Conservation (phyloP, 2,113 vertebrate species). For the Albula goreensis region DNA sequence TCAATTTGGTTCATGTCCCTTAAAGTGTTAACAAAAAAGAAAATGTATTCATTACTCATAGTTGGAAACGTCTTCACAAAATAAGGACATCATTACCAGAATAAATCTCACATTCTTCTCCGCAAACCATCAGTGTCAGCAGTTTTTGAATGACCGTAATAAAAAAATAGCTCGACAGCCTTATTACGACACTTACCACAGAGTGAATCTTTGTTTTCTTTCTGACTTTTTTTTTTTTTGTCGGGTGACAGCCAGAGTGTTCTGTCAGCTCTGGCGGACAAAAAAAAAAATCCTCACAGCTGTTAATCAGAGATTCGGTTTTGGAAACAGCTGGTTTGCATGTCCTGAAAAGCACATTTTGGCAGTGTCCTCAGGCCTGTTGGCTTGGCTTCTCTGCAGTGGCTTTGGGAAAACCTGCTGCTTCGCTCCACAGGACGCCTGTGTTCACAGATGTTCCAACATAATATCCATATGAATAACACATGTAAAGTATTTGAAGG, state of each 20-base stretch:
- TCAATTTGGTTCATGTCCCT: not conserved
- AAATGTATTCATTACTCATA: not conserved
- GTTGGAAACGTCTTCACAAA: not conserved
- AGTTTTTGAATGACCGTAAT: not conserved
- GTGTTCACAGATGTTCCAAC: slow-evolving; percentile 47
- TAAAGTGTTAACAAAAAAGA: not conserved
- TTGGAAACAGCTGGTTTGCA: slow-evolving; percentile 23
- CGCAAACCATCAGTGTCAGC: not conserved
- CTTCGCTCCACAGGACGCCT: slow-evolving; percentile 28
- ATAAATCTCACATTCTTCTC: not conserved
- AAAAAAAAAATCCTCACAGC: slow-evolving; percentile 24
- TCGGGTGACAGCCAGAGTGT: not conserved
- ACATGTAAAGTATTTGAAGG: slow-evolving; percentile 22
- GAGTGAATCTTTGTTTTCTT: not conserved
- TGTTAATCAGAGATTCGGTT: slow-evolving; percentile 21
- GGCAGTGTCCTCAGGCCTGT: not conserved
- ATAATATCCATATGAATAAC: slow-evolving; percentile 42
- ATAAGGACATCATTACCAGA: no score
- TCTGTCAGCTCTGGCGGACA: not conserved
- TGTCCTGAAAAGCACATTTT: slow-evolving; percentile 24
- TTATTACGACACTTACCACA: not conserved
- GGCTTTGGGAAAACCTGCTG: slow-evolving; percentile 33
- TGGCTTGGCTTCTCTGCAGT: slow-evolving; percentile 21
- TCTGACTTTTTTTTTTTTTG: not conserved
- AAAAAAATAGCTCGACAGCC: not conserved